Base-by-base conservation (phyloP, 2,888 invertebrate species). In the Dorcus parallelipipedus region DNA sequence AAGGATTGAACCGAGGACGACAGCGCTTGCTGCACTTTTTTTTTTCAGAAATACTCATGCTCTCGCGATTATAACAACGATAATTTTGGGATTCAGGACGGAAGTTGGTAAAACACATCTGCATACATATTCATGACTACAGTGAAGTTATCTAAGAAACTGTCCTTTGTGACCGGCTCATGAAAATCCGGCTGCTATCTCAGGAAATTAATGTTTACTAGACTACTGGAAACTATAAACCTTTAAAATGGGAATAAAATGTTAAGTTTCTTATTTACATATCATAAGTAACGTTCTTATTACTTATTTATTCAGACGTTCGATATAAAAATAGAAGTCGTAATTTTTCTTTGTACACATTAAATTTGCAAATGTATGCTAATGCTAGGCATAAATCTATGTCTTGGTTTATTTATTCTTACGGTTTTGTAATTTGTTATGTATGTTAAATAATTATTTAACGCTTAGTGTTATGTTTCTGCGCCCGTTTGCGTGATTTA, bases 161-260 rank as follows among this genome's bases (percentile, higher is more conserved):
- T 69, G 66, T 69, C 69, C 70, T 71, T 71, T 70, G 71, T 69
- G 67, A 61, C 64, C 64, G 60, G 55, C 63, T 54, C 66, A 56
- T 64, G 60, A 64, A 62, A 66, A 69, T 66, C 67, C 68, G 64
- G 63, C 64, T 60, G 67, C 70, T 68, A 71, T 72, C 71, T 68
- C 63, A 66, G 69, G 67, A 68, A 70, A 71, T 71, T 72, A 71
- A 72, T 71, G 71, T 67, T 69, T 67, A 65, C 70, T 67, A 68
- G 70, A 69, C 68, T 68, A 66, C 64, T 70, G 70, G 71, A 71
- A 72, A 72, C 71, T 71, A 71, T 73, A 72, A 74, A 74, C 71
- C 69, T 71, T 69, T 67, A 70, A 71, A 73, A 73, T 74, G 73
- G 71, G 72, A 71, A 72, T 69, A 73, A 74, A 74, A 74, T 73